Base-by-base conservation (phyloP, 2,113 vertebrate genomes). In the Corynorhinus townsendii region DNA sequence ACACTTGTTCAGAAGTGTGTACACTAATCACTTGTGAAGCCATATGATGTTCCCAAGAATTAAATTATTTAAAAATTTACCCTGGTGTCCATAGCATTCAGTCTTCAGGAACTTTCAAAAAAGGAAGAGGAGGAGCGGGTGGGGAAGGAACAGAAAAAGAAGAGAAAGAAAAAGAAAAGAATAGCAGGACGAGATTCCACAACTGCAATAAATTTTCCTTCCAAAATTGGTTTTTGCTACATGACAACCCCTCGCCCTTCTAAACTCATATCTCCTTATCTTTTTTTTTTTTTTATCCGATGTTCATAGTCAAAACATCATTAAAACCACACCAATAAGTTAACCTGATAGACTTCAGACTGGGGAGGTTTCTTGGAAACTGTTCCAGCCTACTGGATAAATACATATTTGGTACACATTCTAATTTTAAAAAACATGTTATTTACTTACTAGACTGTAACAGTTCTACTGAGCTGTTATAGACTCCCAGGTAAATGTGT, bases 381-480 rank as follows among this genome's bases (percentile, higher is more conserved):
- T 52, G 95, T 95, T 97, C 71, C 86, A 94, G 96, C 47, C 79
- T 94, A 91, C 56, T 96, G 93, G 73, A 54, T 95, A 97, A 96
- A 97, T 84, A 93, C 69, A 83, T 93, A 95, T 80, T 96, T 95
- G 95, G 91, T 81, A 90, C 79, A 96, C 90, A 95, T 75, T 87
- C 92, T 96, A 93, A 96, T 97, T 97, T 94, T 86, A 69, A 92
- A 94, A 97, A 96, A 81, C 92, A 83, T 88, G 95, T 86, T 96
- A 96, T 97, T 96, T 97, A 97, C 80, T 75, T 96, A 92, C 84
- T 93, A 96, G 92, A 94, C 95, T 97, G 80, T 95, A 96, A 95
- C 94, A 40, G 82, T 96, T 87, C 85, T 95, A 40, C 90, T 35
- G 71, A 90, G 73, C 30, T 49, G 59, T 68, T 94, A 64, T 28